A percentile compares a stretch with the other conserved stretches of the same genome.
phyloP scores from a whole-genome alignment of 2,113 vertebrate species.

The Pithys albifrons region DNA sequence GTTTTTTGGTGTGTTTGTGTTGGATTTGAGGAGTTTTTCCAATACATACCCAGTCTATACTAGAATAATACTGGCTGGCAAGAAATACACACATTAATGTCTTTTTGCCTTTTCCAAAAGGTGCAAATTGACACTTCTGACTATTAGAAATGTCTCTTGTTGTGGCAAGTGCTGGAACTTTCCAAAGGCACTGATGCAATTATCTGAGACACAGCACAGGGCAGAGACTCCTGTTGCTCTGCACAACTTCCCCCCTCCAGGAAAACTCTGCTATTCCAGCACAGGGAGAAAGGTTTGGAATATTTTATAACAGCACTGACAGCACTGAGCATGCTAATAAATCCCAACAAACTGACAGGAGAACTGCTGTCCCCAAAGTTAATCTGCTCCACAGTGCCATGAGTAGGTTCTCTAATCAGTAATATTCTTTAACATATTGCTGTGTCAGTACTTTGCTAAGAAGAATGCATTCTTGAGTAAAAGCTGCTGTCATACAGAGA shows the following conservation, averaged over 20 bases:
- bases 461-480: neutral
- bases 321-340: neutral
- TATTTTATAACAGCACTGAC: slow-evolving; percentile 10
- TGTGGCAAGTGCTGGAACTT: neutral
- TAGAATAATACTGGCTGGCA: neutral
- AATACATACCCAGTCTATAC: neutral
- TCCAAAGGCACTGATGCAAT: neutral
- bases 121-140: neutral
- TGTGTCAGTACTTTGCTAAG: neutral
- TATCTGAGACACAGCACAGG: neutral
- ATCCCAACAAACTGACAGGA: neutral
- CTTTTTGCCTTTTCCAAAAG: neutral
- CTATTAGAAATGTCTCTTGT: neutral
- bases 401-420: neutral
- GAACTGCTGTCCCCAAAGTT: neutral
- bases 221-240: neutral
- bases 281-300: neutral
- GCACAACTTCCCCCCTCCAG: neutral
- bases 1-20: neutral
- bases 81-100: neutral
- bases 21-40: neutral
- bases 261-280: neutral
- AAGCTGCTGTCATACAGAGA: neutral
- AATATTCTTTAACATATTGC: neutral
- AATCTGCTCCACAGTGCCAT: neutral